These are phyloP conservation scores for Parauchenoglanis punctatus DNA, from an alignment of 2,797 vertebrate genomes.

Conservation along the genomic window DNA sequence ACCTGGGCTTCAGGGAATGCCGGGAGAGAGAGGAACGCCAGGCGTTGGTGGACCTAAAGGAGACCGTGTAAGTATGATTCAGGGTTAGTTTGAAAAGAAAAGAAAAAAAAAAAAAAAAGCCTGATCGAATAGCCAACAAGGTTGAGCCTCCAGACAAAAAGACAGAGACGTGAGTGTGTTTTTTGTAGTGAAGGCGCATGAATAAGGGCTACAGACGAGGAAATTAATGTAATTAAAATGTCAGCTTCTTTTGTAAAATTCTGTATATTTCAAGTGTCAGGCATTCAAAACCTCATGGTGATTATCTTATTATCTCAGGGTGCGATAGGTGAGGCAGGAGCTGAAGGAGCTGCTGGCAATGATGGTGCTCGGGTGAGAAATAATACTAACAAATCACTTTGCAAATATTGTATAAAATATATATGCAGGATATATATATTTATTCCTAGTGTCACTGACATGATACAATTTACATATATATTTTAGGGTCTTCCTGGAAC, in stretches of 20 bases:
- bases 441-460: background rate
- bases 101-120: background rate
- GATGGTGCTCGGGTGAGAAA: conserved; percentile 91
- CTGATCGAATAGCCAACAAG: background rate
- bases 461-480: background rate
- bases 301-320: conserved; percentile 74
- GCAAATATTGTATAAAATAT: background rate
- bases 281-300: background rate
- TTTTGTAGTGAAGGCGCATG: background rate
- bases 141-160: background rate
- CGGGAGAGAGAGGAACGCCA: conserved; percentile 75
- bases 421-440: background rate
- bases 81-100: background rate
- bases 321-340: conserved; percentile 83
- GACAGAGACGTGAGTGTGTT: background rate
- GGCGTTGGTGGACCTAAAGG: conserved; percentile 76
- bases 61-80: conserved; percentile 82
- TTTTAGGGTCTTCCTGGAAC: conserved; percentile 76
- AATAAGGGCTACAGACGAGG: background rate
- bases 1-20: conserved; percentile 85
- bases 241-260: too few species aligned
- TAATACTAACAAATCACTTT: background rate
- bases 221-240: background rate
- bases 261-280: background rate
- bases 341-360: conserved; percentile 90